Percentiles rank a stretch among this genome's conserved stretches.
Conservation (phyloP, 2,113 vertebrate species). For the Potamarius usumacintae region DNA sequence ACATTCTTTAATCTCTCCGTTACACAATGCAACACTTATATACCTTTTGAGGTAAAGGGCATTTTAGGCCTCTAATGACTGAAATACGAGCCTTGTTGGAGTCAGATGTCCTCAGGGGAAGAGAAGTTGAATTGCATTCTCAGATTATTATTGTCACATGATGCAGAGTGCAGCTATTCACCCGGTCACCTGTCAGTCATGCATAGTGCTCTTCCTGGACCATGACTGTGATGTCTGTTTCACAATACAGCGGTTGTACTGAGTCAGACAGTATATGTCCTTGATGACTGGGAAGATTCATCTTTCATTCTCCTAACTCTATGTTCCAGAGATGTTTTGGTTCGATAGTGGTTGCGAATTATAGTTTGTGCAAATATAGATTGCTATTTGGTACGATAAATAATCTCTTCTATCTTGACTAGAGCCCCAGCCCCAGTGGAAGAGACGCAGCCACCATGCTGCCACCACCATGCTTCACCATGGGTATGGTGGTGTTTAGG, state of each 20-base stretch:
- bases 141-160: conserved; percentile 34
- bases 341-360: not conserved
- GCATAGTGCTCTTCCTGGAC: not conserved
- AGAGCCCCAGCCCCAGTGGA: not conserved
- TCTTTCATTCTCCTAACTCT: not conserved
- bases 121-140: conserved; percentile 26
- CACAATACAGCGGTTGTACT: not conserved
- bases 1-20: conserved; percentile 45
- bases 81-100: conserved; percentile 37
- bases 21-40: conserved; percentile 41
- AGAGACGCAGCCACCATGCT: not conserved
- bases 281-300: not conserved
- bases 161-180: conserved; percentile 24
- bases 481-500: not conserved
- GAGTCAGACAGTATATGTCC: not conserved
- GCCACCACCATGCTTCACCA: not conserved
- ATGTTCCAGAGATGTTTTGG: not conserved
- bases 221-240: conserved; percentile 24
- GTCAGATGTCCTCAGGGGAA: conserved; percentile 32
- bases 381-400: not conserved
- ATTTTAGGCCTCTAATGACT: conserved; percentile 27
- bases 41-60: conserved; percentile 5
- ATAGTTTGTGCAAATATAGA: not conserved
- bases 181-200: conserved; percentile 41
- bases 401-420: not conserved